A percentile compares a stretch with the other conserved stretches of the same genome.
These are phyloP conservation scores for Rutpela maculata DNA, from an alignment of 2,888 invertebrate species.

Conservation along the genomic window DNA sequence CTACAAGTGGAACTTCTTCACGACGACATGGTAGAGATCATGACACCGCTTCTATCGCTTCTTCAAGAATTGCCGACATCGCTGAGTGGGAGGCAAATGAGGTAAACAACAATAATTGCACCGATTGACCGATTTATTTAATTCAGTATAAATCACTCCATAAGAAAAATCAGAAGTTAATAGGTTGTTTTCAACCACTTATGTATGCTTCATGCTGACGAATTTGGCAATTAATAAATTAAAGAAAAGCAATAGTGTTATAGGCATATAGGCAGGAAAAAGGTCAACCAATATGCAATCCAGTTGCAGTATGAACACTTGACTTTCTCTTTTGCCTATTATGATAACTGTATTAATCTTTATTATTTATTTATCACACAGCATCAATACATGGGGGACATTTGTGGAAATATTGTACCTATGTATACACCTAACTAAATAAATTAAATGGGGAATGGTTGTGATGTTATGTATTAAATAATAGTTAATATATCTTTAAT, in stretches of 20 bases:
- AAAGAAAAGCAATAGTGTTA: neutral
- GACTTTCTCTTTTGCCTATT: conserved; percentile 30
- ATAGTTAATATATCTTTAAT: too few species aligned
- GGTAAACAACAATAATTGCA: conserved; percentile 71
- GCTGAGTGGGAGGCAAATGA: conserved; percentile 88
- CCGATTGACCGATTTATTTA: conserved; percentile 3
- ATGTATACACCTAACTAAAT: too few species aligned
- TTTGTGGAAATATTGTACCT: too few species aligned
- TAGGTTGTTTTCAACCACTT: neutral
- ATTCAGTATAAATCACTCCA: neutral
- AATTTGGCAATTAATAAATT: neutral
- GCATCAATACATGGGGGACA: neutral
- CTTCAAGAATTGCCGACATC: conserved; percentile 80
- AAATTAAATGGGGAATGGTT: too few species aligned
- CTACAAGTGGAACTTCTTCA: conserved; percentile 79
- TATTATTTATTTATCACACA: too few species aligned
- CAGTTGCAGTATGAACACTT: neutral
- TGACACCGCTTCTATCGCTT: conserved; percentile 77
- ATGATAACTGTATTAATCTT: conserved; percentile 7
- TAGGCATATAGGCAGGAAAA: neutral
- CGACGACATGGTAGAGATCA: conserved; percentile 79
- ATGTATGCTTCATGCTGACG: neutral
- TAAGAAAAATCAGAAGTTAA: neutral
- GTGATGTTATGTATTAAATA: too few species aligned
- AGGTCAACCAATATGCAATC: neutral